Conservation (phyloP, 2,113 vertebrate species). For the Megaleporinus macrocephalus region DNA sequence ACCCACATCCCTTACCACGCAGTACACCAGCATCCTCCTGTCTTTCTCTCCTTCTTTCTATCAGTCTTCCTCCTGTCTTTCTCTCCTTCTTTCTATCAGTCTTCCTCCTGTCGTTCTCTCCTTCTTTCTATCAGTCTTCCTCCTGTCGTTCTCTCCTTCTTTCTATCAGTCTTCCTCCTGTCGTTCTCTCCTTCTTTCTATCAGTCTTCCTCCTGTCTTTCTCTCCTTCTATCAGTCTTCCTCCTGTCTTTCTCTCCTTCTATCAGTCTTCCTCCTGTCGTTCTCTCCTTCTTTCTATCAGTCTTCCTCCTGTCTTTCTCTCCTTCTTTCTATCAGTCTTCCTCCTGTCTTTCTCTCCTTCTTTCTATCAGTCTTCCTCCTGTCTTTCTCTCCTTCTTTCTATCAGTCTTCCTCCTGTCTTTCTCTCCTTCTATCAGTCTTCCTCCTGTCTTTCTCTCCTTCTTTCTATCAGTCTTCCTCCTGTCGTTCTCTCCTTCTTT, state of each 20-base stretch:
- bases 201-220: neutral
- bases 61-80: neutral
- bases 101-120: neutral
- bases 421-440: neutral
- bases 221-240: neutral
- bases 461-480: neutral
- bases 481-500: too few relatives aligned
- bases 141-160: neutral
- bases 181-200: too few relatives aligned
- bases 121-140: neutral
- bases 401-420: too few relatives aligned
- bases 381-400: too few relatives aligned
- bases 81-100: neutral
- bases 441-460: neutral
- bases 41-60: neutral
- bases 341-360: neutral
- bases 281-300: neutral
- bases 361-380: too few relatives aligned
- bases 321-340: neutral
- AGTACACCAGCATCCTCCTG: neutral
- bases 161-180: neutral
- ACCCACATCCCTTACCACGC: constrained; percentile 30
- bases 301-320: neutral
- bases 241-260: neutral
- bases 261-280: neutral